Evolutionary conservation across 2,888 invertebrate species (phyloP), one percentile per base, ranked within the genome.

Genomic region (Drosophila mettleri): DNA sequence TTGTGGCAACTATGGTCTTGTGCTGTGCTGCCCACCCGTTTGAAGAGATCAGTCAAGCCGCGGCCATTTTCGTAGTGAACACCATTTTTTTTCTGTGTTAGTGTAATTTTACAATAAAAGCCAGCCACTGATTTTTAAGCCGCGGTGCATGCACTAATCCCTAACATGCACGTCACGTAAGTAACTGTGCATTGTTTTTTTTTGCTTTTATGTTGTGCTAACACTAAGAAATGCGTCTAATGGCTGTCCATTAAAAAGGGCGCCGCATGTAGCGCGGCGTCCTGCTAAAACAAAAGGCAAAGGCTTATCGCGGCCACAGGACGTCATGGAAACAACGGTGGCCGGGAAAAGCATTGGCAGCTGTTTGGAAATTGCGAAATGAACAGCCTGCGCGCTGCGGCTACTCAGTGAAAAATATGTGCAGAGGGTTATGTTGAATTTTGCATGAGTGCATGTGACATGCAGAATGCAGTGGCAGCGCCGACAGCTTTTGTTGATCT

Each of bases 361-460:
- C 65, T 72, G 73, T 77, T 74, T 67, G 18, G 46, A 72, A 80
- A 69, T 75, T 67, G 45, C 60, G 52, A 71, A 82, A 67, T 69
- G 65, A 82, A 86, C 69, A 62, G 80, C 68, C 77, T 76, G 70
- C 48, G 41, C 65, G 65, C 45, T 43, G 58, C 34, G 22, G 18
- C 43, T 54, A 31, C 43, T 8, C 54, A 18, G 16, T 43, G 18
- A 34, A 43, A 33, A 18, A 3, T 18, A 1, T 2, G 3, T 10
- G n/a, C 18, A 38, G 24, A 3, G 14, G 33, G 33, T 41, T 54
- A 33, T 24, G 29, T 20, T 39, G 24, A 45, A 45, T 45, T 10
- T 16, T 9, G 39, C 3, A 18, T n/a, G 14, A 2, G 10, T 53
- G 31, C 22, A n/a, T 24, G 24, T 2, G 8, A 54, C 8, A 12